These are phyloP conservation scores for Rosalia funebris DNA, from an alignment of 2,888 invertebrate species.

Conservation along the genomic window DNA sequence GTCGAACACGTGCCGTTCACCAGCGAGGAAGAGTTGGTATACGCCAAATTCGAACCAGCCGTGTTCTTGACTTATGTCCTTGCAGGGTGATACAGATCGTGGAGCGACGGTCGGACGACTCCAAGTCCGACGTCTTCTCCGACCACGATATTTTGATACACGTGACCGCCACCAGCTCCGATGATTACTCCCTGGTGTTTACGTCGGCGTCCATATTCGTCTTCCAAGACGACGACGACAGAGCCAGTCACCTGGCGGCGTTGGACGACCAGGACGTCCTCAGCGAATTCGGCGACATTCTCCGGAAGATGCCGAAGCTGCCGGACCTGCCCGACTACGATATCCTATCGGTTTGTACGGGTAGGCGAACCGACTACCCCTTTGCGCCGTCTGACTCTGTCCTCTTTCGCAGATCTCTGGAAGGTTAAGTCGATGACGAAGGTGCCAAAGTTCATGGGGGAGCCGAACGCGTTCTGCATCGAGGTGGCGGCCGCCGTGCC, in stretches of 20 bases:
- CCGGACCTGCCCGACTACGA: background rate
- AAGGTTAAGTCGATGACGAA: conserved; percentile 3
- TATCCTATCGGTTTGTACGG: background rate
- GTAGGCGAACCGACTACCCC: background rate
- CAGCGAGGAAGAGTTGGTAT: conserved; percentile 34
- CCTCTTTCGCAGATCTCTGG: background rate
- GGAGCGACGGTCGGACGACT: conserved; percentile 20
- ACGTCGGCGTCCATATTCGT: conserved; percentile 48
- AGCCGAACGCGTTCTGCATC: conserved; percentile 71
- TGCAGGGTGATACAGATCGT: conserved; percentile 18
- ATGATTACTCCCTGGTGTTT: conserved; percentile 51
- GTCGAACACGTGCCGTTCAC: conserved; percentile 26
- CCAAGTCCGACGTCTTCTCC: background rate
- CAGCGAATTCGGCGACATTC: background rate
- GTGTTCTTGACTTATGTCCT: too few species aligned
- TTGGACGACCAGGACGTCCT: background rate
- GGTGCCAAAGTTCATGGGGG: conserved; percentile 57
- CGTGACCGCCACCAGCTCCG: conserved; percentile 38
- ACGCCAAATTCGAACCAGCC: conserved; percentile 10
- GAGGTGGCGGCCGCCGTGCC: conserved; percentile 70
- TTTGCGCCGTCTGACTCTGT: background rate
- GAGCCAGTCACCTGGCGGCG: background rate
- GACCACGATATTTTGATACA: conserved; percentile 23
- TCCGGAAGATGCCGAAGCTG: conserved; percentile 1
- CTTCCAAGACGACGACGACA: conserved; percentile 42